Evolutionary conservation across 2,797 vertebrate genomes (phyloP).

Genomic region (Parotocinclus haroldoi): DNA sequence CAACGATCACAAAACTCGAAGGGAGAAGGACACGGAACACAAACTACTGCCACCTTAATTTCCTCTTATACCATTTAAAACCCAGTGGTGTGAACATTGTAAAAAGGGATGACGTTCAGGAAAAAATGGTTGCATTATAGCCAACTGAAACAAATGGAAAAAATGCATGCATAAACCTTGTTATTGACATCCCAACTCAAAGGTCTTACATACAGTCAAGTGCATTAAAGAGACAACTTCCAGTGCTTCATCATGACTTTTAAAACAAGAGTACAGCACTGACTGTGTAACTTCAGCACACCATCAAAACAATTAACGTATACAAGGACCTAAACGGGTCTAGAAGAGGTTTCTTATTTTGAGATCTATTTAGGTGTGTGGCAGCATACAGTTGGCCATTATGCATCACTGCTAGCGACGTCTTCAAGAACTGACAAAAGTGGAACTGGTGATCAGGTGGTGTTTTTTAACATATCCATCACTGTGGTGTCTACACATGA

Average conservation of each 20-base stretch:
- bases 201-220: too few species aligned
- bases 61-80: slow-evolving; percentile 13
- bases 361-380: not conserved
- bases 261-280: too few species aligned
- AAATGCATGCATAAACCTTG: slow-evolving; percentile 15
- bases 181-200: not conserved
- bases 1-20: slow-evolving; percentile 29
- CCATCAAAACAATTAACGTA: too few species aligned
- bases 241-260: too few species aligned
- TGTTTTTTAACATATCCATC: slow-evolving; percentile 5
- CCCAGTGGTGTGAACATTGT: slow-evolving; percentile 11
- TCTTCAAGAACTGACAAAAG: not conserved
- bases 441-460: not conserved
- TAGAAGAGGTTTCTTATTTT: too few species aligned
- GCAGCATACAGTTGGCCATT: slow-evolving; percentile 4
- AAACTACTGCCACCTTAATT: slow-evolving; percentile 13
- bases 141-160: not conserved
- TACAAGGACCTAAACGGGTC: too few species aligned
- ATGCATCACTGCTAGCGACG: not conserved
- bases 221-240: too few species aligned
- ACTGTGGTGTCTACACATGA: too few species aligned
- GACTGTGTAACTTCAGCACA: too few species aligned
- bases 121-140: slow-evolving; percentile 12
- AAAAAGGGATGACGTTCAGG: not conserved
- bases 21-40: slow-evolving; percentile 12